phyloP scores from a whole-genome alignment of 2,888 invertebrate genomes.

The Eucera pruinosa region DNA sequence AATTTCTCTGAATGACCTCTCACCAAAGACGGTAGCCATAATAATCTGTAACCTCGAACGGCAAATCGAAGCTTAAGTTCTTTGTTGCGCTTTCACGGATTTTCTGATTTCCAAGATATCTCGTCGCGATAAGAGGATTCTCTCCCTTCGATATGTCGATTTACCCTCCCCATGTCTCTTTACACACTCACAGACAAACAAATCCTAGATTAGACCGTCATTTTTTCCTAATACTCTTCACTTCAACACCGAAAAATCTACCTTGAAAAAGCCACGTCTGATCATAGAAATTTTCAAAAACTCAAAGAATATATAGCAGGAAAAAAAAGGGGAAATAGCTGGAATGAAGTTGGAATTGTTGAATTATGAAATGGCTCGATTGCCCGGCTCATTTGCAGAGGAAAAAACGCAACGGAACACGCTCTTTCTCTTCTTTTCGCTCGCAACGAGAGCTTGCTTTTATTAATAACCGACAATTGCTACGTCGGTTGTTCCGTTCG shows the following conservation, averaged over 20 bases:
- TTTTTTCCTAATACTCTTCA: constrained; percentile 31
- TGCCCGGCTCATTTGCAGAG: constrained; percentile 42
- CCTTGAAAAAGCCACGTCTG: neutral
- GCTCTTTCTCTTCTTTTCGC: constrained; percentile 1
- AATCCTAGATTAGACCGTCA: constrained; percentile 57
- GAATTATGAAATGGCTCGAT: constrained; percentile 37
- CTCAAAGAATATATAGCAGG: neutral
- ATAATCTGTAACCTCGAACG: constrained; percentile 43
- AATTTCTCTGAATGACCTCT: neutral
- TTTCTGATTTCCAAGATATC: constrained; percentile 65
- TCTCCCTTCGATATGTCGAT: constrained; percentile 62
- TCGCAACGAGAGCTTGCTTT: constrained; percentile 17
- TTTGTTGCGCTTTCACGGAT: constrained; percentile 61
- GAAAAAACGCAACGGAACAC: constrained; percentile 17
- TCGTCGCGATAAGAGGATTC: constrained; percentile 69
- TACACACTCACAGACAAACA: constrained; percentile 58
- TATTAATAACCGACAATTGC: constrained; percentile 50
- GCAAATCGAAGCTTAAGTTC: constrained; percentile 63
- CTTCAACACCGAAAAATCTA: neutral
- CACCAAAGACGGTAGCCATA: constrained; percentile 23
- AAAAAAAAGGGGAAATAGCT: neutral
- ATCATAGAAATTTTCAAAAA: too few relatives aligned
- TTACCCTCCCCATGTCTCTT: constrained; percentile 32
- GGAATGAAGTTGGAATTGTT: constrained; percentile 4
- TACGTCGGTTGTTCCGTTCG: constrained; percentile 43